Conservation (phyloP, 1,140 invertebrate species). For the Drosophila triauraria region DNA sequence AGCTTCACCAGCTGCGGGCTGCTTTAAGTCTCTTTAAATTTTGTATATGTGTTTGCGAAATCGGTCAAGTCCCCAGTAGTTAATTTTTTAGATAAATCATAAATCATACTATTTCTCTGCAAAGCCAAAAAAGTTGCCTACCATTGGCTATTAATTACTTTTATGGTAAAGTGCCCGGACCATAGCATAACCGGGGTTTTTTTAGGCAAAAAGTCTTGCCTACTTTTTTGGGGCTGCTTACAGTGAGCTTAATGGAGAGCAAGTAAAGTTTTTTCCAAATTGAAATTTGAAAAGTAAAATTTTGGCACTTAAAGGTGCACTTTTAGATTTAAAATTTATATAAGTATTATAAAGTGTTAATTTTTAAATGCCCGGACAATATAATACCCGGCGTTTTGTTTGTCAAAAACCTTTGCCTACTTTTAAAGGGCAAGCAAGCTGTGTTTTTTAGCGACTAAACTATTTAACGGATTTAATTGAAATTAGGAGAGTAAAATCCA, state of each 20-base stretch:
- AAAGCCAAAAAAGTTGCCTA: too few relatives aligned
- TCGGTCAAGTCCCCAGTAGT: not conserved
- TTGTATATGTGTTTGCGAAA: slow-evolving; percentile 19
- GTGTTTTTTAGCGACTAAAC: too few relatives aligned
- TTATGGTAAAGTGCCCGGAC: not conserved
- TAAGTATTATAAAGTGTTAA: too few relatives aligned
- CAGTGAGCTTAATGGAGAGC: too few relatives aligned
- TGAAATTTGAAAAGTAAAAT: not conserved
- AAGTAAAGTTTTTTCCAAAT: not conserved
- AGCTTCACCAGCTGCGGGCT: slow-evolving; percentile 62
- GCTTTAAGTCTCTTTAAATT: slow-evolving; percentile 41
- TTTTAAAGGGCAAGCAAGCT: too few relatives aligned
- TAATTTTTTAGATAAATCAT: not conserved
- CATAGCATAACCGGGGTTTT: not conserved
- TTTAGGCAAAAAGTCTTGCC: not conserved
- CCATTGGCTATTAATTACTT: not conserved
- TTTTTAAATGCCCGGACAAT: too few relatives aligned
- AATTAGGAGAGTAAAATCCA: not conserved
- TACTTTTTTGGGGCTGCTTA: not conserved
- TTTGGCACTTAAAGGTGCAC: too few relatives aligned
- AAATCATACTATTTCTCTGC: not conserved
- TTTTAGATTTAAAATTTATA: too few relatives aligned
- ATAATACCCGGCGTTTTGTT: too few relatives aligned
- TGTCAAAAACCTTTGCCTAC: too few relatives aligned
- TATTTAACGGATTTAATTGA: not conserved